Conservation (phyloP, 1,140 invertebrate genomes). For the Spodoptera frugiperda region DNA sequence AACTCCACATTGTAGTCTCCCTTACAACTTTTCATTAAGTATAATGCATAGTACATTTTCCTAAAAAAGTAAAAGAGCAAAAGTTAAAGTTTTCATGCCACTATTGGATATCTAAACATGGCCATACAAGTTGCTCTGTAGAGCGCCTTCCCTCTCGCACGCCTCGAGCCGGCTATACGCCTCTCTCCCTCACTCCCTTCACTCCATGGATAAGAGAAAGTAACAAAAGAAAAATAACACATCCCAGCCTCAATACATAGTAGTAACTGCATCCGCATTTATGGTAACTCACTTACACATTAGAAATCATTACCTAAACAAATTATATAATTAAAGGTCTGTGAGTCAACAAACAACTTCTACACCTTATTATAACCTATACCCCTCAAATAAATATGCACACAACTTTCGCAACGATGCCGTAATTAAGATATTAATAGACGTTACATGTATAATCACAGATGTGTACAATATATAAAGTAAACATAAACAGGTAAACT, state of each 20-base stretch:
- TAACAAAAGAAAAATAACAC: slow-evolving; percentile 83
- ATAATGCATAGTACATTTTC: slow-evolving; percentile 31
- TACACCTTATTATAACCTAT: slow-evolving; percentile 55
- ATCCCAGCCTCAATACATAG: slow-evolving; percentile 72
- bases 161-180: slow-evolving; percentile 50
- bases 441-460: slow-evolving; percentile 49
- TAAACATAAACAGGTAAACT: slow-evolving; percentile 84
- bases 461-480: slow-evolving; percentile 56
- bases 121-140: slow-evolving; percentile 64
- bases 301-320: slow-evolving; percentile 30
- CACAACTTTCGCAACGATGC: slow-evolving; percentile 49
- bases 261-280: slow-evolving; percentile 61
- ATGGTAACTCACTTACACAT: slow-evolving; percentile 51
- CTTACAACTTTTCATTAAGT: not conserved
- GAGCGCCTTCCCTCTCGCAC: slow-evolving; percentile 71
- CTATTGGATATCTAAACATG: slow-evolving; percentile 60
- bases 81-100: slow-evolving; percentile 63
- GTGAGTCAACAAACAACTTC: slow-evolving; percentile 50
- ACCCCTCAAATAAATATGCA: slow-evolving; percentile 47
- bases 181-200: slow-evolving; percentile 78
- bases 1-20: not conserved
- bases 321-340: slow-evolving; percentile 32
- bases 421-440: slow-evolving; percentile 59
- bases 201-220: slow-evolving; percentile 83
- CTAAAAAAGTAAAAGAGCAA: slow-evolving; percentile 49